Percentiles rank a stretch among this genome's conserved stretches.
Evolutionary conservation across 2,888 invertebrate species (phyloP).

Genomic region (Machimus atricapillus): DNA sequence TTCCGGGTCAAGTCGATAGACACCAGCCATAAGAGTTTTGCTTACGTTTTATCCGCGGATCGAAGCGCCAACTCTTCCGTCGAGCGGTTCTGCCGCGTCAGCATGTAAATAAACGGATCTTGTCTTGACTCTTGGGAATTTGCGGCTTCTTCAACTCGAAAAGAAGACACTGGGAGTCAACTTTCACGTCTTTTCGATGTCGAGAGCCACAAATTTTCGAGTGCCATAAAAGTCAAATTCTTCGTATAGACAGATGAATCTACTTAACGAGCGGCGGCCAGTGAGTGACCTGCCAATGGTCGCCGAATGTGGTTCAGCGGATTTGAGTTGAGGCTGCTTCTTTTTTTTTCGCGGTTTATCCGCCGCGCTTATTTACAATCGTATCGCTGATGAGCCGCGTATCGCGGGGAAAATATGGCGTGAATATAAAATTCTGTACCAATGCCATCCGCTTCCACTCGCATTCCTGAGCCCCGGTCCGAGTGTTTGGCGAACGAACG

Average conservation of each 20-base stretch:
- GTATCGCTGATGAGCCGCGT: neutral
- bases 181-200: slow-evolving; percentile 3
- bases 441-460: slow-evolving; percentile 31
- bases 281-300: slow-evolving; percentile 2
- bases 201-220: slow-evolving; percentile 24
- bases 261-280: slow-evolving; percentile 1
- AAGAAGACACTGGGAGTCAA: slow-evolving; percentile 1
- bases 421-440: slow-evolving; percentile 42
- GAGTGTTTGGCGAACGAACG: slow-evolving; percentile 38
- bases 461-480: slow-evolving; percentile 10
- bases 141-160: neutral
- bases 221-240: slow-evolving; percentile 20
- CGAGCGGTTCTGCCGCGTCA: neutral
- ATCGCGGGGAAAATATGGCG: slow-evolving; percentile 41
- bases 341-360: neutral
- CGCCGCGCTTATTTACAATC: neutral
- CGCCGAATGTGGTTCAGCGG: slow-evolving; percentile 26
- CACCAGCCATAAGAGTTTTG: neutral
- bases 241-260: slow-evolving; percentile 22
- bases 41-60: neutral
- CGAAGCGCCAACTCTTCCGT: neutral
- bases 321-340: neutral
- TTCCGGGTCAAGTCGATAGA: neutral
- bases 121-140: neutral
- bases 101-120: slow-evolving; percentile 1